phyloP scores from a whole-genome alignment of 2,888 invertebrate genomes.

The Campoplex nolae region DNA sequence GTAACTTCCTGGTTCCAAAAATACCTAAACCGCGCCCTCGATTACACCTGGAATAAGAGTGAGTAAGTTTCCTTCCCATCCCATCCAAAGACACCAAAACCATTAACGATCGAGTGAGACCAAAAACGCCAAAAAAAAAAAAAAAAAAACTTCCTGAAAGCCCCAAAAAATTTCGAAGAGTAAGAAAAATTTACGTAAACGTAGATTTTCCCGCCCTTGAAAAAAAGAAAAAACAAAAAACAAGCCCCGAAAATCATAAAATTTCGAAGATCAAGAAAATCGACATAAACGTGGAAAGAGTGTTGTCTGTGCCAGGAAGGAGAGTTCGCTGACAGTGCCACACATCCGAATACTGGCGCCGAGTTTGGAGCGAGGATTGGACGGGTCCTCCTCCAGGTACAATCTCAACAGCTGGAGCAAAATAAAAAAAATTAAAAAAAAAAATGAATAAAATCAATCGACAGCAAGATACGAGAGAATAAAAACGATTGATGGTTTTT shows the following conservation, averaged over 20 bases:
- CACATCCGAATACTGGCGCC: slow-evolving; percentile 94
- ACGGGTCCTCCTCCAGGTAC: slow-evolving; percentile 85
- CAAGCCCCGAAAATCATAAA: background rate
- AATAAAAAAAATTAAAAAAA: slow-evolving; percentile 34
- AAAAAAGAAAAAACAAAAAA: background rate
- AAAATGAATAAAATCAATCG: background rate
- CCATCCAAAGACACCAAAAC: slow-evolving; percentile 2
- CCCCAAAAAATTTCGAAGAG: background rate
- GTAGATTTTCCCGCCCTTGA: slow-evolving; percentile 65
- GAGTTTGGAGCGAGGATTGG: slow-evolving; percentile 92
- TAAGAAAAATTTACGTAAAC: slow-evolving; percentile 54
- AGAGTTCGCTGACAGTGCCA: slow-evolving; percentile 91
- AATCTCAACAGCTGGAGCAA: slow-evolving; percentile 57
- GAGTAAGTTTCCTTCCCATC: slow-evolving; percentile 63
- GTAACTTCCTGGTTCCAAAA: slow-evolving; percentile 63
- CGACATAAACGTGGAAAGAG: slow-evolving; percentile 74
- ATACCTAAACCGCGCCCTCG: slow-evolving; percentile 62
- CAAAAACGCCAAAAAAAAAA: background rate
- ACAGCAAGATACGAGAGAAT: background rate
- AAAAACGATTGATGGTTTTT: slow-evolving; percentile 3
- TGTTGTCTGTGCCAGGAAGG: slow-evolving; percentile 85
- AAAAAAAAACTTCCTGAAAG: no score
- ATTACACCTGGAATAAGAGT: slow-evolving; percentile 44
- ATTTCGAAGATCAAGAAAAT: slow-evolving; percentile 17
- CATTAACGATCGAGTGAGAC: background rate